Conservation (phyloP, 2,113 vertebrate species). For the Varanus salvator region DNA sequence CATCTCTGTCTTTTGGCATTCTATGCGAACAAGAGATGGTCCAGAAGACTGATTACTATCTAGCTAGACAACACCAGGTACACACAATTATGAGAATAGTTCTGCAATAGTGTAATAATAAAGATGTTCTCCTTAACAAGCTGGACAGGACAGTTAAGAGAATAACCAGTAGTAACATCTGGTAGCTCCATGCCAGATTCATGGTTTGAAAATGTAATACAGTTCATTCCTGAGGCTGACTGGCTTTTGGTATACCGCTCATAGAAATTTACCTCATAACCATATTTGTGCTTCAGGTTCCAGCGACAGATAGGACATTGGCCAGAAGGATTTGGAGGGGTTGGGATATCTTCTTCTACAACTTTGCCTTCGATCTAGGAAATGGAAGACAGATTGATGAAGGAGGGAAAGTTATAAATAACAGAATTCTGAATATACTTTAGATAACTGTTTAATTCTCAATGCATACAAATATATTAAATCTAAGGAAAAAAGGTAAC, state of each 20-base stretch:
- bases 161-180: background rate
- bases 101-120: background rate
- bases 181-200: background rate
- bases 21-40: background rate
- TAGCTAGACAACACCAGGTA: background rate
- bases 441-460: background rate
- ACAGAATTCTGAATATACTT: background rate
- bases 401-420: background rate
- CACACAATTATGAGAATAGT: background rate
- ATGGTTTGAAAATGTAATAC: background rate
- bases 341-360: conserved; percentile 67
- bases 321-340: conserved; percentile 91
- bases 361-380: conserved; percentile 88
- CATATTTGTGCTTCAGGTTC: conserved; percentile 95
- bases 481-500: background rate
- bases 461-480: background rate
- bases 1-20: background rate
- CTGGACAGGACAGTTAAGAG: accelerated
- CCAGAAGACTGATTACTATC: background rate
- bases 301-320: conserved; percentile 96
- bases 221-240: accelerated
- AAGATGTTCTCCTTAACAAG: background rate
- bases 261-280: conserved; percentile 85
- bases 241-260: background rate
- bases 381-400: conserved; percentile 29